Percentiles rank a stretch among this genome's conserved stretches.
Evolutionary conservation across 2,888 invertebrate genomes (phyloP).

Genomic region (Keiferia lycopersicella): DNA sequence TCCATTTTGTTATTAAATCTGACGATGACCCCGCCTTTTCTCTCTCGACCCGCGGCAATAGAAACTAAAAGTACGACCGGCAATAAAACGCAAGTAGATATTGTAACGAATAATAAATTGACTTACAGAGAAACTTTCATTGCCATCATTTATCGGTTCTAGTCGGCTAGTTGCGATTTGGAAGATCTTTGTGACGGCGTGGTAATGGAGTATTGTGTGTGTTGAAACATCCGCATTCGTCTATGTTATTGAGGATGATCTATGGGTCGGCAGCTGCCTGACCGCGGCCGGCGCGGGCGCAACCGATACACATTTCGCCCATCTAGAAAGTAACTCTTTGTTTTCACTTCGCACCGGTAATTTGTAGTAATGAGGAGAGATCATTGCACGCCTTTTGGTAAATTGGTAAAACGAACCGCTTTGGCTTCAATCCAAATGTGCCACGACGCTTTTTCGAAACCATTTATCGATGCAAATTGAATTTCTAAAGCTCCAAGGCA

Average conservation of each 20-base stretch:
- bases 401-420: conserved; percentile 56
- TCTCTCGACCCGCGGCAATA: not conserved
- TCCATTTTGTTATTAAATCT: conserved; percentile 1
- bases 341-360: conserved; percentile 70
- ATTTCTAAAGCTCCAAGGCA: conserved; percentile 38
- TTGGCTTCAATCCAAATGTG: conserved; percentile 58
- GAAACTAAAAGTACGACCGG: not conserved
- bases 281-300: conserved; percentile 41
- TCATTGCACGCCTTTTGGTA: conserved; percentile 67
- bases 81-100: not conserved
- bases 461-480: conserved; percentile 35
- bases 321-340: conserved; percentile 76
- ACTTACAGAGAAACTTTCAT: conserved; percentile 21
- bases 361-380: conserved; percentile 72
- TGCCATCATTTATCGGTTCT: conserved; percentile 4
- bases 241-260: conserved; percentile 56
- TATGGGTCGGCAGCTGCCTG: conserved; percentile 42
- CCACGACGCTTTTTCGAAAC: conserved; percentile 43
- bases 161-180: conserved; percentile 12
- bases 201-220: conserved; percentile 18
- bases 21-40: not conserved
- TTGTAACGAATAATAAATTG: conserved; percentile 14
- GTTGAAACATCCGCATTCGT: conserved; percentile 65
- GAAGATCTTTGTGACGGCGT: not conserved
- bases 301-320: conserved; percentile 60